Conservation (phyloP, 1,140 invertebrate genomes). For the Cataglyphis hispanica region DNA sequence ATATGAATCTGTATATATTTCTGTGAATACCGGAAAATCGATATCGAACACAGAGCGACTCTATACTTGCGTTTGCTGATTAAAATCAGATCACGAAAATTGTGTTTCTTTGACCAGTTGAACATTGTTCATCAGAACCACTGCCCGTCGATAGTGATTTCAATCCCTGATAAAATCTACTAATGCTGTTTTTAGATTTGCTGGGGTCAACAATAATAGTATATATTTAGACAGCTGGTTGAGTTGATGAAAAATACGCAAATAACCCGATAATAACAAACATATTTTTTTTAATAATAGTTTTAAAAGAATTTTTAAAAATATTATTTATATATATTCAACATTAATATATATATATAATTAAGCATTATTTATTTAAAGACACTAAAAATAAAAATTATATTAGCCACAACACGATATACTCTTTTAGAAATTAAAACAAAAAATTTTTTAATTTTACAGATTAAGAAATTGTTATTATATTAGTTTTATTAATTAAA, state of each 20-base stretch:
- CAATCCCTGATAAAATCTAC: slow-evolving; percentile 16
- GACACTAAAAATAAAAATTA: background rate
- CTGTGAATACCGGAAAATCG: background rate
- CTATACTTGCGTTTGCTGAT: background rate
- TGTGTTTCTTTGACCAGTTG: background rate
- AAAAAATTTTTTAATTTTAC: background rate
- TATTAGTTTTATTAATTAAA: background rate
- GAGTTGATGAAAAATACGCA: background rate
- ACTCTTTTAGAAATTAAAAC: no score
- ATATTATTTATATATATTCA: background rate
- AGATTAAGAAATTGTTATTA: background rate
- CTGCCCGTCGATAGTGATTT: background rate
- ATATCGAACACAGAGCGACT: background rate
- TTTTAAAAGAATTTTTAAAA: background rate
- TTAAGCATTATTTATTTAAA: no score
- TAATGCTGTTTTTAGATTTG: slow-evolving; percentile 38
- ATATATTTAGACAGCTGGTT: slow-evolving; percentile 9
- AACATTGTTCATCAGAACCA: background rate
- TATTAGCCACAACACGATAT: no score
- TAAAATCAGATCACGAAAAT: slow-evolving; percentile 24
- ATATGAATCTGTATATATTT: background rate
- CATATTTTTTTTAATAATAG: background rate
- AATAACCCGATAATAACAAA: background rate
- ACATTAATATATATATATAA: background rate
- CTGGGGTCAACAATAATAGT: background rate